Evolutionary conservation across 2,888 invertebrate species (phyloP), one percentile per base, ranked within the genome.

Genomic region (Drosophila acutilabella): DNA sequence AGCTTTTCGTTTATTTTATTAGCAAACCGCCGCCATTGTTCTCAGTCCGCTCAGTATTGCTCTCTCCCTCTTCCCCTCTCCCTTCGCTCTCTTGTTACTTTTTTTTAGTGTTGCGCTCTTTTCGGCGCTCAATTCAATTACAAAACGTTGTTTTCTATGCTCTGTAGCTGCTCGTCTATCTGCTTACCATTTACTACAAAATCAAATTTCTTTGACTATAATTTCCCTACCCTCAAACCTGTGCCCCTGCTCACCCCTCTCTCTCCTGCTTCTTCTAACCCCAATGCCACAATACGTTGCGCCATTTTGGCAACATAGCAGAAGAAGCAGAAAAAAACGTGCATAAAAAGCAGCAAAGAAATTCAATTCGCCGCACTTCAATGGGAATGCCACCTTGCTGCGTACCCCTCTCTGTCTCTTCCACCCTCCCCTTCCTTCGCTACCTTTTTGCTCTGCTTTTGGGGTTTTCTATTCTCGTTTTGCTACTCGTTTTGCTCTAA

Each of bases 1-100:
- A 86, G 89, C 89, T 90, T 88, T 85, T 88, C 84, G 86, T 82
- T 89, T 89, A 88, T 90, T 90, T 89, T 89, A 88, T 90, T 89
- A 88, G 78, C 67, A 70, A 62, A 62, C 62, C 61, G 80, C 72
- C 73, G 83, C 78, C 83, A 88, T 86, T 86, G 80, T 82, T 79
- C 50, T 47, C 58, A 56, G 45, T 38, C n/a, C 26, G 18, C 56
- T 53, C 56, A 42, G 47, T 44, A 20, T 54, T 42, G 8, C 44
- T 56, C 40, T n/a, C 45, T 38, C 30, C 41, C 23, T 23, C 47
- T 11, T 6, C 20, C 23, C 57, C 40, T 18, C 52, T 56, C 42
- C 14, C 14, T 36, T 41, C 42, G 54, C 41, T 51, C 36, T 18
- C 40, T 44, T 30, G 33, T 44, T 16, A 8, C 11, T 58, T 71